Conservation (phyloP, 2,888 invertebrate species). For the Glaucopsyche alexis region DNA sequence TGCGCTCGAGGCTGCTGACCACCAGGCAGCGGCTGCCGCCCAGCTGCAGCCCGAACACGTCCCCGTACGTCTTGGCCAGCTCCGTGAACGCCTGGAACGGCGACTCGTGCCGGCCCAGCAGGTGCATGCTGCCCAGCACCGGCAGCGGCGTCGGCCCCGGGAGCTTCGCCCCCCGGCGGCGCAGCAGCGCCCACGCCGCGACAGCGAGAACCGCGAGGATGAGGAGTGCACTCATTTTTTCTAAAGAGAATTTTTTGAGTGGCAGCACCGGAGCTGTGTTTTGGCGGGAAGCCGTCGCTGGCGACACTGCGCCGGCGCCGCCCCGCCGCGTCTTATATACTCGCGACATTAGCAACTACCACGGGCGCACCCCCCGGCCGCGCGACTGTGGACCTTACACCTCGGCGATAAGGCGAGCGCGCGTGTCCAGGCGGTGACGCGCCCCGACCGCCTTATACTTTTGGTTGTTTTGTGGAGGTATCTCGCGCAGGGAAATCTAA, state of each 20-base stretch:
- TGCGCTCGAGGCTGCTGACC: conserved; percentile 85
- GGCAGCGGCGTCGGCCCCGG: conserved; percentile 85
- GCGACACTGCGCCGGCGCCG: conserved; percentile 45
- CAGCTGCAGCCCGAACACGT: conserved; percentile 84
- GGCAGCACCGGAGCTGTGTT: conserved; percentile 56
- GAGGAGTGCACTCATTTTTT: conserved; percentile 68
- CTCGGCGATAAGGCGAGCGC: background rate
- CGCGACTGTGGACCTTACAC: background rate
- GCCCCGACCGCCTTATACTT: background rate
- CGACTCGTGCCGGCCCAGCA: conserved; percentile 81
- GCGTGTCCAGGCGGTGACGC: background rate
- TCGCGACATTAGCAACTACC: conserved; percentile 39
- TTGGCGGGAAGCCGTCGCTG: conserved; percentile 56
- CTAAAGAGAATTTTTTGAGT: conserved; percentile 63
- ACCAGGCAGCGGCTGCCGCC: conserved; percentile 86
- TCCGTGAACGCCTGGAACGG: conserved; percentile 87
- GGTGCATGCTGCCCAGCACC: conserved; percentile 85
- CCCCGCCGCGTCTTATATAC: conserved; percentile 46
- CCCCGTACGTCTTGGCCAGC: conserved; percentile 85
- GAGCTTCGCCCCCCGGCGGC: conserved; percentile 81
- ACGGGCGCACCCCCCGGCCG: background rate
- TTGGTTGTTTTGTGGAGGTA: conserved; percentile 3
- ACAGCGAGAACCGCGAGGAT: conserved; percentile 53
- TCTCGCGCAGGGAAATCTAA: background rate
- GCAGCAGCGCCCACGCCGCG: conserved; percentile 83